phyloP scores from a whole-genome alignment of 2,113 vertebrate genomes.

The Pandion haliaetus region DNA sequence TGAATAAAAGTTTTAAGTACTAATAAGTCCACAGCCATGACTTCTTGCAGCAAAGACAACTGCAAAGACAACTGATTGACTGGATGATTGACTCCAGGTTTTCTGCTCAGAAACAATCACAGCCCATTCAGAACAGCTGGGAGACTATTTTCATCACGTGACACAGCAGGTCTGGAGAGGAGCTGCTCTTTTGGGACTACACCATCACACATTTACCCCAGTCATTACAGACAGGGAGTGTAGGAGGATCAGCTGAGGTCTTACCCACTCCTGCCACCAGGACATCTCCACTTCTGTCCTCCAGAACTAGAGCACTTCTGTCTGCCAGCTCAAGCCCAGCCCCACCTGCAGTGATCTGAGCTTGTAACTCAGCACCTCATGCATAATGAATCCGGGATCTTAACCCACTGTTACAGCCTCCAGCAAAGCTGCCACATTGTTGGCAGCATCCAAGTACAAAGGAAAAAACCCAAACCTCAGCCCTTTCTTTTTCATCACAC shows the following conservation, averaged over 20 bases:
- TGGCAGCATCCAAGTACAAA: not conserved
- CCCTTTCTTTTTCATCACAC: not conserved
- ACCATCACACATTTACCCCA: not conserved
- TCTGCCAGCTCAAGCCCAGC: not conserved
- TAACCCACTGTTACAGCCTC: conserved; percentile 14
- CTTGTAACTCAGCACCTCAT: conserved; percentile 22
- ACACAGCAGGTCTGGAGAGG: not conserved
- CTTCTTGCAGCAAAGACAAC: not conserved
- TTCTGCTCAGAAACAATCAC: not conserved
- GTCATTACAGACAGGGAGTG: not conserved
- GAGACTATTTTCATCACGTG: not conserved
- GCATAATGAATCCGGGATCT: conserved; percentile 3
- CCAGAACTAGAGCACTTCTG: not conserved
- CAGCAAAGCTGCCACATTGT: not conserved
- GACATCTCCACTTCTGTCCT: not conserved
- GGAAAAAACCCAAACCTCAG: not conserved
- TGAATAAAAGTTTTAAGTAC: not conserved
- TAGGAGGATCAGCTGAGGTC: not conserved
- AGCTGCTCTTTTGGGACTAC: not conserved
- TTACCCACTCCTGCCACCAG: not conserved
- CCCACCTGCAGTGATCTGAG: conserved; percentile 1
- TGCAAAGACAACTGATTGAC: too few species aligned
- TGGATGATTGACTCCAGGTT: not conserved
- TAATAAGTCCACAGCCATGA: not conserved
- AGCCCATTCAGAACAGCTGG: not conserved